Conservation (phyloP, 2,797 vertebrate species). For the Leucoraja ocellata region DNA sequence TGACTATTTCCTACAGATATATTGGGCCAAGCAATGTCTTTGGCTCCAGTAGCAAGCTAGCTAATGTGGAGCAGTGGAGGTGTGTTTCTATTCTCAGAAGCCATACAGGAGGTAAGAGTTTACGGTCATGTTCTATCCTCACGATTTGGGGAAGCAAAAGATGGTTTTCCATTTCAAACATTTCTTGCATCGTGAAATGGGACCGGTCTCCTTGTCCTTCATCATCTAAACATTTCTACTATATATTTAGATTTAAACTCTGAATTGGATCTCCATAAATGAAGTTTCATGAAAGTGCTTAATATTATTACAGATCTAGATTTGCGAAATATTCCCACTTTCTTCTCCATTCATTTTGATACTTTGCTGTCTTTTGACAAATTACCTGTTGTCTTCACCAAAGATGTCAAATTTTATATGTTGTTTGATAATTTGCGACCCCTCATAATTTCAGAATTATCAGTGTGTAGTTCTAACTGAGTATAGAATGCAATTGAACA, state of each 20-base stretch:
- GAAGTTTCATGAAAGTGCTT: neutral
- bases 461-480: too few relatives aligned
- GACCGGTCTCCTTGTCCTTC: neutral
- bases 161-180: neutral
- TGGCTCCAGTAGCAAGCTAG: constrained; percentile 90
- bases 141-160: neutral
- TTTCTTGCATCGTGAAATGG: neutral
- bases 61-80: constrained; percentile 96
- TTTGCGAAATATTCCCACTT: neutral
- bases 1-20: constrained; percentile 60
- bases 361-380: neutral
- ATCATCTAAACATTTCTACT: neutral
- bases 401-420: neutral
- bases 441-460: too few relatives aligned
- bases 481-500: too few relatives aligned
- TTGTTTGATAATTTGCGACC: neutral
- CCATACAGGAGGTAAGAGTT: constrained; percentile 83
- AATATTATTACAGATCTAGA: neutral
- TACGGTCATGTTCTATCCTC: neutral
- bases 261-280: neutral
- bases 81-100: constrained; percentile 91
- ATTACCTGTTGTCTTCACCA: neutral
- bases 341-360: neutral
- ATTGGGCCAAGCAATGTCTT: constrained; percentile 95
- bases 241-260: neutral